Conservation (phyloP, 2,113 vertebrate genomes). For the Sander vitreus region DNA sequence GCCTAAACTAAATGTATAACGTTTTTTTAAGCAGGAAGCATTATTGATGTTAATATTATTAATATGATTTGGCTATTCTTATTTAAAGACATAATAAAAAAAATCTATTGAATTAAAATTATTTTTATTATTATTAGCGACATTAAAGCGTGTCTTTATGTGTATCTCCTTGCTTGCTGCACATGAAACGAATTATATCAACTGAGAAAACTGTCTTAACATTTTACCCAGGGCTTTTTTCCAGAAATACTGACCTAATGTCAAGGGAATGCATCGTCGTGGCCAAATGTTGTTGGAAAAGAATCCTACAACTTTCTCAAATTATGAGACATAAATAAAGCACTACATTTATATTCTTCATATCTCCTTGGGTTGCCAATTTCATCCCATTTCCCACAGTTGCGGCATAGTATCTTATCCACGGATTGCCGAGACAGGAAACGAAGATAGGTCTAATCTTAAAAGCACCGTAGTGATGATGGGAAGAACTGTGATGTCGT, state of each 20-base stretch:
- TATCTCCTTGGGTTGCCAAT: background rate
- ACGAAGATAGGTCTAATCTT: constrained; percentile 70
- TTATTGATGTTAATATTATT: background rate
- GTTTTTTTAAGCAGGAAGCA: background rate
- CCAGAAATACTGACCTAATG: background rate
- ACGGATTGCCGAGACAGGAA: constrained; percentile 62
- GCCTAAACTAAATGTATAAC: background rate
- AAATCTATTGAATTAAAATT: background rate
- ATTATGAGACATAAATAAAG: constrained; percentile 5
- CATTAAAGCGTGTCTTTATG: background rate
- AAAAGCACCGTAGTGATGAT: constrained; percentile 61
- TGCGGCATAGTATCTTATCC: constrained; percentile 65
- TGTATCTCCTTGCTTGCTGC: background rate
- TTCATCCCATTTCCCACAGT: constrained; percentile 61
- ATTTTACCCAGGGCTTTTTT: background rate
- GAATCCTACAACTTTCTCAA: constrained; percentile 6
- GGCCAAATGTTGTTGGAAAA: constrained; percentile 11
- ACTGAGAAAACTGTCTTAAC: background rate
- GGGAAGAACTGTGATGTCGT: constrained; percentile 19
- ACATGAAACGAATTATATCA: background rate
- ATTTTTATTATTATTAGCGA: background rate
- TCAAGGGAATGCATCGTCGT: constrained; percentile 13
- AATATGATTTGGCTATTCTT: background rate
- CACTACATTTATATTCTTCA: constrained; percentile 9
- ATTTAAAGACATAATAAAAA: background rate